A percentile compares a stretch with the other conserved stretches of the same genome.
Evolutionary conservation across 1,140 invertebrate genomes (phyloP).

Genomic region (Euura lappo): DNA sequence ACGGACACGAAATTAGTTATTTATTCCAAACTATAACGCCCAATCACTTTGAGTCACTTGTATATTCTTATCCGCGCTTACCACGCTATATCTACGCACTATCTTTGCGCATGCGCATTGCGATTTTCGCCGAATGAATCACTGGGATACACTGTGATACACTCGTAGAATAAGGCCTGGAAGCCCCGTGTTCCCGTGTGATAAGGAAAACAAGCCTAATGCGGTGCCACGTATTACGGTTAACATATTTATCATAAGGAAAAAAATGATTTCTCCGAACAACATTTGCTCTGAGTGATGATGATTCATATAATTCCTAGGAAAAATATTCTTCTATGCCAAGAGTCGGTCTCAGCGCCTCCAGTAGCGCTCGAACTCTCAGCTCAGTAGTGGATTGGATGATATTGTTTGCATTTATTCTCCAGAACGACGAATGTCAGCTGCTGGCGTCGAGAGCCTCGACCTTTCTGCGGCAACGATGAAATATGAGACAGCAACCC

Average conservation of each 20-base stretch:
- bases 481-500: slow-evolving; percentile 6
- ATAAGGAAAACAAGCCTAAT: not conserved
- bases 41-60: too few species aligned
- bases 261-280: slow-evolving; percentile 7
- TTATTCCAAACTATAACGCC: too few species aligned
- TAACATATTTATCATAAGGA: slow-evolving; percentile 1
- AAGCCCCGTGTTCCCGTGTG: not conserved
- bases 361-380: slow-evolving; percentile 6
- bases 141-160: too few species aligned
- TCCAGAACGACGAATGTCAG: not conserved
- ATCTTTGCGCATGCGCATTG: too few species aligned
- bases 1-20: too few species aligned
- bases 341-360: slow-evolving; percentile 1
- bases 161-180: not conserved
- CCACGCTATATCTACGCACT: too few species aligned
- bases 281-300: slow-evolving; percentile 4
- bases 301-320: not conserved
- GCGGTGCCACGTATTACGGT: slow-evolving; percentile 2
- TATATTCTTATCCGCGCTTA: too few species aligned
- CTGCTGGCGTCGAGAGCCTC: slow-evolving; percentile 5
- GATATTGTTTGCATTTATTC: slow-evolving; percentile 7
- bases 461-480: not conserved
- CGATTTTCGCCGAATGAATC: too few species aligned
- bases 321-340: not conserved
- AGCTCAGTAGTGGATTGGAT: not conserved